These are phyloP conservation scores for Pteropus alecto DNA, from an alignment of 2,113 vertebrate genomes.

Conservation along the genomic window DNA sequence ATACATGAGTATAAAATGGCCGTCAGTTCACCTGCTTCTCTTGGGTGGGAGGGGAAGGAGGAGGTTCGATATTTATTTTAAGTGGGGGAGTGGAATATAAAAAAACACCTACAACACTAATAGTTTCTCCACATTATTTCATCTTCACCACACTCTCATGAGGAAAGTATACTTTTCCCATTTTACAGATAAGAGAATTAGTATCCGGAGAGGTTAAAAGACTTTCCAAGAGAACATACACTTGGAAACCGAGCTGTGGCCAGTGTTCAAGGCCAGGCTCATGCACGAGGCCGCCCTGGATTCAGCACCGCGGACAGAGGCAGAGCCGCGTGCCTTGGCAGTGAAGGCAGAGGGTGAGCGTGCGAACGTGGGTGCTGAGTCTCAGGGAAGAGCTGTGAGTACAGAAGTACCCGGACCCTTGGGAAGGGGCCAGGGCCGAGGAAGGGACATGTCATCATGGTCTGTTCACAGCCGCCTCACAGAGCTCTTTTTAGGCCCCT, in stretches of 20 bases:
- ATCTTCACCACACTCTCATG: not conserved
- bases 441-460: not conserved
- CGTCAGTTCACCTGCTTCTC: not conserved
- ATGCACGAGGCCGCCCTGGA: fast-evolving
- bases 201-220: not conserved
- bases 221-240: not conserved
- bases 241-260: not conserved
- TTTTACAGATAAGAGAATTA: not conserved
- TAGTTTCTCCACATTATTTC: not conserved
- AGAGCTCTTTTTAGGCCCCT: not conserved
- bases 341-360: fast-evolving
- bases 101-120: not conserved
- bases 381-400: not conserved
- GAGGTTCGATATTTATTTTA: not conserved
- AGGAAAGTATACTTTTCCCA: not conserved
- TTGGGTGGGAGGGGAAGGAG: too few relatives aligned
- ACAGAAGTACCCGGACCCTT: not conserved
- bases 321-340: fast-evolving
- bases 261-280: not conserved
- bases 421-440: not conserved
- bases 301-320: constrained; percentile 53
- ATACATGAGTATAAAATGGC: not conserved
- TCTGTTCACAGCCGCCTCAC: not conserved
- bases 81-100: not conserved
- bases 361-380: not conserved